Evolutionary conservation across 2,797 vertebrate species (phyloP).

Genomic region (Bradypus variegatus): DNA sequence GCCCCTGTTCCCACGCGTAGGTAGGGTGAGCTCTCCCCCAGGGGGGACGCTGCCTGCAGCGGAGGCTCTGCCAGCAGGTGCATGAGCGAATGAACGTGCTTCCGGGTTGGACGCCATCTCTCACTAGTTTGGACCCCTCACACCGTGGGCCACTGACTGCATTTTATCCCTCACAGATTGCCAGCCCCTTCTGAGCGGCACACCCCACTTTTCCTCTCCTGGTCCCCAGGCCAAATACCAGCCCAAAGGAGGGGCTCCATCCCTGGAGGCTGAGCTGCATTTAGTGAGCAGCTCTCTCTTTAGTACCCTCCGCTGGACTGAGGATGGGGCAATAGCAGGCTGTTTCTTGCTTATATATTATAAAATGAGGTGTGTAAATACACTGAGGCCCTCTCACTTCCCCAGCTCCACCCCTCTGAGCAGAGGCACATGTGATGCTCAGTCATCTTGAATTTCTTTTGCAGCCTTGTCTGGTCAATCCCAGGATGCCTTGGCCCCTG

Average conservation of each 20-base stretch:
- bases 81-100: rapidly evolving
- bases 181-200: too few relatives aligned
- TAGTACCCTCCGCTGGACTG: rapidly evolving
- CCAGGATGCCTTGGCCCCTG: not conserved
- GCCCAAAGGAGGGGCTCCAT: not conserved
- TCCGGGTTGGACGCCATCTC: too few relatives aligned
- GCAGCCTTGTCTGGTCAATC: not conserved
- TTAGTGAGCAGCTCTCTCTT: rapidly evolving
- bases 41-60: rapidly evolving
- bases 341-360: not conserved
- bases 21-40: rapidly evolving
- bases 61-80: not conserved
- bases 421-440: rapidly evolving
- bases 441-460: too few relatives aligned
- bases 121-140: not conserved
- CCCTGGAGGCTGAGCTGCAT: rapidly evolving
- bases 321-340: rapidly evolving
- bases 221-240: not conserved
- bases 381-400: rapidly evolving
- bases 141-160: too few relatives aligned
- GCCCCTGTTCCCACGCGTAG: rapidly evolving
- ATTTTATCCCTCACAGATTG: rapidly evolving
- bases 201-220: rapidly evolving
- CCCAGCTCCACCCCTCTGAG: too few relatives aligned
- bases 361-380: not conserved